A percentile compares a stretch with the other conserved stretches of the same genome.
Conservation (phyloP, 1,140 invertebrate genomes). For the Meloidogyne hapla region DNA sequence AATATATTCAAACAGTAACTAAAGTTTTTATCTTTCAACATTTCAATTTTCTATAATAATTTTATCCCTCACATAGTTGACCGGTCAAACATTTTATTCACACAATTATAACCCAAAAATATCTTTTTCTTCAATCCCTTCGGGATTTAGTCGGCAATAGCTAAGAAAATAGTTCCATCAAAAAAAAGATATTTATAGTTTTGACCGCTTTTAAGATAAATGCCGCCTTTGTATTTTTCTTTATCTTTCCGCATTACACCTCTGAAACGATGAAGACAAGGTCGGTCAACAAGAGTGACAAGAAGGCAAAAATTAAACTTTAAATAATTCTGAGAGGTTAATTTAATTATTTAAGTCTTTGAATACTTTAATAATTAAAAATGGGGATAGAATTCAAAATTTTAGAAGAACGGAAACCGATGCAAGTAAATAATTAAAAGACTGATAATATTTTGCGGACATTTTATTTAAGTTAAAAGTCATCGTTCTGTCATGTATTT, state of each 20-base stretch:
- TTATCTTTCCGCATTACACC: constrained; percentile 32
- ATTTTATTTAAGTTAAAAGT: no score
- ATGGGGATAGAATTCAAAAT: no score
- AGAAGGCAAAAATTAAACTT: constrained; percentile 1
- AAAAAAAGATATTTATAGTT: not conserved
- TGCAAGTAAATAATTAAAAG: no score
- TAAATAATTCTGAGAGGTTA: not conserved
- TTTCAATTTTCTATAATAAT: no score
- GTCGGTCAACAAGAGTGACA: constrained; percentile 6
- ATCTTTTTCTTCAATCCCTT: not conserved
- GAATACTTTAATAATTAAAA: not conserved
- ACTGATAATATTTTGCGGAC: no score
- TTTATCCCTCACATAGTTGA: no score
- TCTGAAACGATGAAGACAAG: constrained; percentile 15
- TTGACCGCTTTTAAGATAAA: constrained; percentile 10
- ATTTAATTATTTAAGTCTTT: no score
- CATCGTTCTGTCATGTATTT: no score
- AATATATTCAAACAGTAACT: no score
- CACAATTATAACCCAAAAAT: not conserved
- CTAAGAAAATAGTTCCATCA: not conserved
- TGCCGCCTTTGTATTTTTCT: constrained; percentile 2
- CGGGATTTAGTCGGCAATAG: not conserved
- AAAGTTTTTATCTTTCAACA: no score
- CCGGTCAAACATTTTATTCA: no score
- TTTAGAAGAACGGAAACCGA: no score